phyloP scores from a whole-genome alignment of 64 coral and sea anemone genomes.

The Hydrozoanthus tunicans region DNA sequence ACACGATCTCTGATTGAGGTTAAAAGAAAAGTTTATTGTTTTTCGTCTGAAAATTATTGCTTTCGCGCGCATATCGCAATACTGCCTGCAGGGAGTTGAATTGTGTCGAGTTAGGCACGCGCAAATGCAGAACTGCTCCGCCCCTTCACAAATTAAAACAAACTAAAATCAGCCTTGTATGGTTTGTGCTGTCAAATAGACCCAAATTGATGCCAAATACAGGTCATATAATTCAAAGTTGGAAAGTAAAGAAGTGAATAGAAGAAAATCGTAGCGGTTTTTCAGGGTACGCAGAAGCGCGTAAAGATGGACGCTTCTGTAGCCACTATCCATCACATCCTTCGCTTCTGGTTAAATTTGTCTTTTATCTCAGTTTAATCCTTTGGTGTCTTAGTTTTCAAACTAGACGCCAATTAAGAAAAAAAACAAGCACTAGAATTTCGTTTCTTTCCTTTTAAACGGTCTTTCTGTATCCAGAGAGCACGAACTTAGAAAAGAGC shows the following conservation, averaged over 20 bases:
- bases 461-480: background rate
- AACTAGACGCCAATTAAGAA: conserved; percentile 11
- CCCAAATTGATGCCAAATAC: no score
- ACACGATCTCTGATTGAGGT: background rate
- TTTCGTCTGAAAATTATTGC: background rate
- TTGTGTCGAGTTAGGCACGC: background rate
- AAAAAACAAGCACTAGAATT: conserved; percentile 3
- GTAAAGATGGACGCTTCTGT: background rate
- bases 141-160: background rate
- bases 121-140: background rate
- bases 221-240: no score
- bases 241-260: background rate
- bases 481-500: background rate
- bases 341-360: background rate
- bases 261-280: background rate
- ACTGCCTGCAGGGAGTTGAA: background rate
- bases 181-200: no score
- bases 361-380: background rate
- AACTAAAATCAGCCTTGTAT: no score
- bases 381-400: background rate
- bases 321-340: conserved; percentile 8
- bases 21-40: background rate
- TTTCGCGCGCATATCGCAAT: background rate
- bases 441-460: background rate
- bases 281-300: background rate